Percentiles rank a stretch among this genome's conserved stretches.
phyloP scores from a whole-genome alignment of 2,113 vertebrate genomes.

The Stigmatopora nigra region DNA sequence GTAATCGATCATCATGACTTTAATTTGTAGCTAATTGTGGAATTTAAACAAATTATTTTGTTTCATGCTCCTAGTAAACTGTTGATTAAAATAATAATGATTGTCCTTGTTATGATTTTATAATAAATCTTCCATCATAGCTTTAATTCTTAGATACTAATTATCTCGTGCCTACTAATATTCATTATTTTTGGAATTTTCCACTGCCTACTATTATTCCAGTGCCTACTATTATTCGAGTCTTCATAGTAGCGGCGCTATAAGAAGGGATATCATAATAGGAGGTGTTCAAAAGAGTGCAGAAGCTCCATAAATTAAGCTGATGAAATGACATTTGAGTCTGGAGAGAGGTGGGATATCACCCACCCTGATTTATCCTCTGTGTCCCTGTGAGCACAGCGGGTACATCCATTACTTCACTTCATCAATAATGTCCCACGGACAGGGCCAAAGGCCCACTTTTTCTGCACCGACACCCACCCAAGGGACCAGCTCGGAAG shows the following conservation, averaged over 20 bases:
- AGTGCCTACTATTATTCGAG: too few relatives aligned
- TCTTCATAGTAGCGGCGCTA: constrained; percentile 54
- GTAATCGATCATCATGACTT: too few relatives aligned
- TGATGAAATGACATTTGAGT: constrained; percentile 73
- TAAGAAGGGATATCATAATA: constrained; percentile 46
- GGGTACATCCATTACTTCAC: constrained; percentile 66
- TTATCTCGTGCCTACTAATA: too few relatives aligned
- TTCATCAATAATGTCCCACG: constrained; percentile 67
- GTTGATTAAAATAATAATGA: too few relatives aligned
- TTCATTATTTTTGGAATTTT: too few relatives aligned
- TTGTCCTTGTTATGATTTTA: too few relatives aligned
- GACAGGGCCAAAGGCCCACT: constrained; percentile 59
- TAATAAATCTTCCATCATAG: too few relatives aligned
- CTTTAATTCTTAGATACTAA: too few relatives aligned
- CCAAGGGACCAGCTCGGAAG: constrained; percentile 54
- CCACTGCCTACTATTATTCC: too few relatives aligned
- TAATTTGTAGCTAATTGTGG: too few relatives aligned
- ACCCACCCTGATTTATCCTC: constrained; percentile 73
- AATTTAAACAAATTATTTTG: too few relatives aligned
- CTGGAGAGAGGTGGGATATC: constrained; percentile 62
- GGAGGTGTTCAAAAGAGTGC: constrained; percentile 57
- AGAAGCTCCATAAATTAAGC: constrained; percentile 71
- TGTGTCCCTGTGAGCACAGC: constrained; percentile 65
- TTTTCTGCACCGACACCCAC: constrained; percentile 59
- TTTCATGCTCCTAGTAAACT: too few relatives aligned